Evolutionary conservation across 2,797 vertebrate genomes (phyloP).

Genomic region (Halcyon chelicuti): DNA sequence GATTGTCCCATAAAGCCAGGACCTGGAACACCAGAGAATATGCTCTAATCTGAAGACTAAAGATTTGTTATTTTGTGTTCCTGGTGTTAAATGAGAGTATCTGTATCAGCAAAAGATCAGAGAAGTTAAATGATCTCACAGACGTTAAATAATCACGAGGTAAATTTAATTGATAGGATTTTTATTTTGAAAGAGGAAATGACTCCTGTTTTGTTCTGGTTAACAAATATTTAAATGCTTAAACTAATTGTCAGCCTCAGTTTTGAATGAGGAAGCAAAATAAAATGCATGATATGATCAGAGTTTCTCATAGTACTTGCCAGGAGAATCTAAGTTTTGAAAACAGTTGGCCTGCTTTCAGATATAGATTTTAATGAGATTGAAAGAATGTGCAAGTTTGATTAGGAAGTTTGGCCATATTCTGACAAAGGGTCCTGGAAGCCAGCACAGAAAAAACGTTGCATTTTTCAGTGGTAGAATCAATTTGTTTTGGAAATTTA

Average conservation of each 20-base stretch:
- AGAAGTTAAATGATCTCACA: background rate
- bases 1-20: background rate
- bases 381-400: constrained; percentile 50
- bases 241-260: constrained; percentile 23
- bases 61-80: background rate
- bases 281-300: constrained; percentile 9
- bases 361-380: constrained; percentile 47
- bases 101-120: background rate
- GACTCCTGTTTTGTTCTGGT: constrained; percentile 31
- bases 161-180: background rate
- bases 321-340: constrained; percentile 43
- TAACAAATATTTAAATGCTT: constrained; percentile 53
- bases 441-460: background rate
- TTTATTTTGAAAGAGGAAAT: constrained; percentile 51
- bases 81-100: background rate
- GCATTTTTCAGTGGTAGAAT: background rate
- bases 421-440: constrained; percentile 10
- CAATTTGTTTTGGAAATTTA: constrained; percentile 15
- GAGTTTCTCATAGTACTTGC: constrained; percentile 49
- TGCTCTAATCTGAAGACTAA: background rate
- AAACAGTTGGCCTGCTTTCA: constrained; percentile 59
- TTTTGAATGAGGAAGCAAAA: constrained; percentile 58
- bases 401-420: constrained; percentile 17
- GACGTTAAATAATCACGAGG: constrained; percentile 4
- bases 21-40: background rate